Evolutionary conservation across 2,797 vertebrate species (phyloP).

Genomic region (Toxotes lorentzi): DNA sequence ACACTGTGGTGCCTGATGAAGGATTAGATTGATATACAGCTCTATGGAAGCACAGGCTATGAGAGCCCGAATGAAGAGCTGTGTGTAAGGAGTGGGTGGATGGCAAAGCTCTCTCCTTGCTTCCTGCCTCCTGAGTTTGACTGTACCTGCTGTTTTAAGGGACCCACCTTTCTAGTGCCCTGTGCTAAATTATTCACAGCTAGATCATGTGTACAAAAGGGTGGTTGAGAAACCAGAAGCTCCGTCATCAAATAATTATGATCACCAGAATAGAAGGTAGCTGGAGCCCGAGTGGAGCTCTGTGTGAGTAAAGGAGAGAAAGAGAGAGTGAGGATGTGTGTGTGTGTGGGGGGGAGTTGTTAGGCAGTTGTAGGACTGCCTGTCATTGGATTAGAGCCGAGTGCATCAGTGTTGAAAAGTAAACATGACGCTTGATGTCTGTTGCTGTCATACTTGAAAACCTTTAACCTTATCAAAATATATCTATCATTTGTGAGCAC

Average conservation of each 20-base stretch:
- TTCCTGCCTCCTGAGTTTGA: conserved; percentile 60
- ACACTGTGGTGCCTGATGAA: conserved; percentile 12
- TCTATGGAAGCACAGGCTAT: conserved; percentile 9
- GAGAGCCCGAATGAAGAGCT: conserved; percentile 38
- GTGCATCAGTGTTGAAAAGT: conserved; percentile 43
- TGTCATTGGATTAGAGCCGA: conserved; percentile 54
- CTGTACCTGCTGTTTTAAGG: conserved; percentile 70
- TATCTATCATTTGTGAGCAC: conserved; percentile 2
- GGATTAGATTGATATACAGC: conserved; percentile 25
- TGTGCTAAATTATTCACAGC: conserved; percentile 90
- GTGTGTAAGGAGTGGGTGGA: conserved; percentile 41
- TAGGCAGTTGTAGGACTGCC: conserved; percentile 45
- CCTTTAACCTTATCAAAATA: conserved; percentile 11
- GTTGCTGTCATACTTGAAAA: conserved; percentile 27
- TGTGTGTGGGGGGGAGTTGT: conserved; percentile 51
- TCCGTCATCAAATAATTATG: conserved; percentile 87
- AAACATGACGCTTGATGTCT: conserved; percentile 48
- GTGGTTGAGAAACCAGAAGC: conserved; percentile 88
- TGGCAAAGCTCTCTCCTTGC: conserved; percentile 32
- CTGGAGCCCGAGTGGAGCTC: conserved; percentile 36
- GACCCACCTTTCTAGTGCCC: conserved; percentile 65
- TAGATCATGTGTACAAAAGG: conserved; percentile 83
- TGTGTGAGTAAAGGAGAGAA: conserved; percentile 36
- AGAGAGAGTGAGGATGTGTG: conserved; percentile 27
- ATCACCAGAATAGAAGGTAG: conserved; percentile 71